Evolutionary conservation across 2,113 vertebrate genomes (phyloP), one percentile per base, ranked within the genome.

Genomic region (Colinus virginianus): DNA sequence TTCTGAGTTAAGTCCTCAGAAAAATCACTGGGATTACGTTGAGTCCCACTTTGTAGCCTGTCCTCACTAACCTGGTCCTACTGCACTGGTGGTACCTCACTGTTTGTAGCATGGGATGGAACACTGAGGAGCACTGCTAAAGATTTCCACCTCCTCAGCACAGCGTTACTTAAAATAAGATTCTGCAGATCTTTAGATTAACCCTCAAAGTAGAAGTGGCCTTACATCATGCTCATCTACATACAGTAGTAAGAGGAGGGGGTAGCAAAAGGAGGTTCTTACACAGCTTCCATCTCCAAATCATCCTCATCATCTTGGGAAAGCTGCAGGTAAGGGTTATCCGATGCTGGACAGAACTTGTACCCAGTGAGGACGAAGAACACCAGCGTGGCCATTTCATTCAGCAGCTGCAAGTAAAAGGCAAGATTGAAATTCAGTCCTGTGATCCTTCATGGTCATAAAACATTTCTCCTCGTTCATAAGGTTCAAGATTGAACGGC

Each of bases 311-410:
- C 98, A 0, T 99, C 98, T 77, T 98, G 98, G 83, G 98, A 98
- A n/a, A 99, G 98, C 46, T 98, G 98, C 13, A 99, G 96, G 74
- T 99, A 99, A 18, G 98, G 98, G 94, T 99, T 99, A 83, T 98
- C 98, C 30, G 98, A 98, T 7, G 98, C 98, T 1, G 98, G 98
- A 25, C 98, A 98, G 96, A 99, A 99, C 69, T 98, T 98, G 94
- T 98, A 98, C 12, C 98, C 98, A 5, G 98, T 99, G 12, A 99
- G 97, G 40, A 98, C 97, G 56, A 99, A 98, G 96, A 99, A 99
- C 34, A 98, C 96, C 20, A 98, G 94, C 0, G 98, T 99, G 85
- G 98, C 98, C 90, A 96, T 97, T 90, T 99, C 98, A 71, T 99
- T 98, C 95, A 99, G 96, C 77, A 98, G 96, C 98, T 99, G 97